Evolutionary conservation across 1,140 invertebrate species (phyloP), one percentile per base, ranked within the genome.

Genomic region (Eubasilissa regina): DNA sequence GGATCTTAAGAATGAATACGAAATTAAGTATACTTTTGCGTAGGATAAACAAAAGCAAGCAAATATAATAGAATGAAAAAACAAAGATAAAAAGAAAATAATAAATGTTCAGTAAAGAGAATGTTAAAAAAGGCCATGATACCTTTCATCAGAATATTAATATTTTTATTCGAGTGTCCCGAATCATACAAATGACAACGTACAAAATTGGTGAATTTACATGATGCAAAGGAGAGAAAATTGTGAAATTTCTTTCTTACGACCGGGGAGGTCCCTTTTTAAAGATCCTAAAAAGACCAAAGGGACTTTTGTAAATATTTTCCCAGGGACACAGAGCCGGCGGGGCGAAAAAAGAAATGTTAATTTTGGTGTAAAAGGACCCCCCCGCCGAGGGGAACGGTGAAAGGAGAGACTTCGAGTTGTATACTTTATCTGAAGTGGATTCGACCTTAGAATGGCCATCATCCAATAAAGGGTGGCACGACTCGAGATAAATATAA

Each of bases 231-330:
- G 8, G n/a, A 64, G 25, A 64, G 10, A 7, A 25, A 25, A 44
- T 25, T 35, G 19, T 35, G n/a, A 13, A 64, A 64, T 35, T 25
- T 64, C 11, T 35, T 25, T 9, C 60, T 25, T 3, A 64, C 19
- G 19, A 64, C n/a, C 11, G 25, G 19, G 19, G 10, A 64, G 13
- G 13, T 10, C 25, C 25, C 6, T 15, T 51, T 51, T 47, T n/a
- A 17, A 45, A 47, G 64, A 15, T 17, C 8, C 15, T 13, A 68
- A 68, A 68, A 43, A 44, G 44, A 15, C 64, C 15, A 12, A 51
- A 45, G 35, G 64, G n/a, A 68, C 64, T 44, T 68, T 68, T 68
- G 64, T 68, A 68, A 68, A 68, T 68, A 68, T 68, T 45, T 68
- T 47, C 44, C 15, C n/a, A 68, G 15, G 15, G 64, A 19, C 43